These are phyloP conservation scores for Phortica okadai DNA, from an alignment of 2,888 invertebrate species.

Conservation along the genomic window DNA sequence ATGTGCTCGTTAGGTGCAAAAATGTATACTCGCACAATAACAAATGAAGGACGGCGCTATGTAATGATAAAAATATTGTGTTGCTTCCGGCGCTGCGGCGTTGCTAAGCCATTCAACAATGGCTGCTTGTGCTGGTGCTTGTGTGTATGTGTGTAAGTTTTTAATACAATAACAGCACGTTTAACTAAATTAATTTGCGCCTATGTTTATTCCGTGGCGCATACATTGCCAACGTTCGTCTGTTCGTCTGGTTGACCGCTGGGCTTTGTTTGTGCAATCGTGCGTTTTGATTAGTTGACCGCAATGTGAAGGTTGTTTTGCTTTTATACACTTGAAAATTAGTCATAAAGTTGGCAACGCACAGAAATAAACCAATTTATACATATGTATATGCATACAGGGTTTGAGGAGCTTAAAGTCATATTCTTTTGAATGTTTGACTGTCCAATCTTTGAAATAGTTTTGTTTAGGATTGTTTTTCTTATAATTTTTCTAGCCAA, in stretches of 20 bases:
- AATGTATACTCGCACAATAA: background rate
- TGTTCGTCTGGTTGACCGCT: background rate
- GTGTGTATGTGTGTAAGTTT: background rate
- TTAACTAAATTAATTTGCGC: background rate
- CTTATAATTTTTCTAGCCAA: background rate
- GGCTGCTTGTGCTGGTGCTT: background rate
- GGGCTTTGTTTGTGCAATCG: constrained; percentile 27
- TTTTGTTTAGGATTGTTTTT: background rate
- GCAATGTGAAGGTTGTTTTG: background rate
- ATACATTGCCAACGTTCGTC: background rate
- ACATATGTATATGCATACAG: no score
- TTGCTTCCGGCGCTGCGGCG: background rate
- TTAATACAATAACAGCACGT: background rate
- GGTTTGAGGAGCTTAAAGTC: no score
- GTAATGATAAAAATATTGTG: background rate
- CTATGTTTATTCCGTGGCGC: background rate
- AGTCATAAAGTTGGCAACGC: no score
- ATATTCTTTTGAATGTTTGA: no score
- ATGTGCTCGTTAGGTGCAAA: background rate
- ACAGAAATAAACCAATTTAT: no score
- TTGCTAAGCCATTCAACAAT: background rate
- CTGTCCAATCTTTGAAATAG: background rate
- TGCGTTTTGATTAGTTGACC: constrained; percentile 20
- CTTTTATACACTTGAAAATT: no score
- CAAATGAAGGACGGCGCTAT: no score